Evolutionary conservation across 1,140 invertebrate species (phyloP).

Genomic region (Drosophila santomea): DNA sequence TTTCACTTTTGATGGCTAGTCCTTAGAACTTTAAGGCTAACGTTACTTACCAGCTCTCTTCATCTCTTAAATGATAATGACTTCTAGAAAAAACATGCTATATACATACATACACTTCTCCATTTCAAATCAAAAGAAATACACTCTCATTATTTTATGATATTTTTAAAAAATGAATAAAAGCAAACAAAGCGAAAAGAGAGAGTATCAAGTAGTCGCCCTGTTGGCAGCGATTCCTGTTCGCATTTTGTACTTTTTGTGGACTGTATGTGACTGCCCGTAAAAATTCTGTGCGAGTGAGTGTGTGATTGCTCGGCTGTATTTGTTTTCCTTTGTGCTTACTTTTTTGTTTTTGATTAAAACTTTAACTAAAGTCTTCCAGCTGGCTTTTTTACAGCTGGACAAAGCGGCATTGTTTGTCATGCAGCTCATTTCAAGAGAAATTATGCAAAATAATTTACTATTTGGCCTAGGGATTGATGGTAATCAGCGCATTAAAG

Average conservation of each 20-base stretch:
- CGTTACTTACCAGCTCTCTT: too few species aligned
- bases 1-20: background rate
- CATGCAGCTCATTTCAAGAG: conserved; percentile 32
- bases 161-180: too few species aligned
- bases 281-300: conserved; percentile 13
- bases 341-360: conserved; percentile 52
- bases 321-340: conserved; percentile 53
- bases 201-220: conserved; percentile 23
- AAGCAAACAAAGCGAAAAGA: too few species aligned
- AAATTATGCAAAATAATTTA: conserved; percentile 67
- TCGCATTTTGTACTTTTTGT: conserved; percentile 26
- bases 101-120: too few species aligned
- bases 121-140: too few species aligned
- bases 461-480: conserved; percentile 13
- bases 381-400: conserved; percentile 9
- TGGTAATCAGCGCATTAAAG: conserved; percentile 7
- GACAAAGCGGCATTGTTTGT: conserved; percentile 61
- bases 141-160: too few species aligned
- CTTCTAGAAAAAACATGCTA: too few species aligned
- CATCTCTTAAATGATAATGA: too few species aligned
- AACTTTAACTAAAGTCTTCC: conserved; percentile 59
- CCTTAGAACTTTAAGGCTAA: background rate
- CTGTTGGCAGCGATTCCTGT: background rate
- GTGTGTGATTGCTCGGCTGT: conserved; percentile 36
- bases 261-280: conserved; percentile 61